Conservation (phyloP, 2,797 vertebrate species). For the Rhincodon typus region DNA sequence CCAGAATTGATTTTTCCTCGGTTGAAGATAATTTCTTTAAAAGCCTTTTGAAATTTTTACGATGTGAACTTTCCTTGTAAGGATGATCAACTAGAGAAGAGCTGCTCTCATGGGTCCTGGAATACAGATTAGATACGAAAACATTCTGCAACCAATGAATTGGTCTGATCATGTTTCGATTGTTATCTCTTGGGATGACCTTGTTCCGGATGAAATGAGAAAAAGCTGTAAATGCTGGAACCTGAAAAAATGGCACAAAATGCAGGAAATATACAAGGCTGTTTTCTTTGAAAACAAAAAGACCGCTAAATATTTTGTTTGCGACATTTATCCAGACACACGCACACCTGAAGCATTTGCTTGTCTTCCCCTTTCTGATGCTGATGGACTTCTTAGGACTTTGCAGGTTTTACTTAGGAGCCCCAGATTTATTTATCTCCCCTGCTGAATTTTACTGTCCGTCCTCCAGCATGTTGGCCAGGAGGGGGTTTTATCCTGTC, state of each 20-base stretch:
- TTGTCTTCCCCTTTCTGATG: background rate
- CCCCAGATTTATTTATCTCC: background rate
- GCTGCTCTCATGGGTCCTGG: background rate
- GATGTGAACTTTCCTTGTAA: background rate
- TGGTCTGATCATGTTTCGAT: background rate
- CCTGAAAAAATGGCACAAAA: background rate
- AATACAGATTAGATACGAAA: background rate
- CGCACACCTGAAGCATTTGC: background rate
- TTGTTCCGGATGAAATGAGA: background rate
- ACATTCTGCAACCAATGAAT: background rate
- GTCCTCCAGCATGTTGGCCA: background rate
- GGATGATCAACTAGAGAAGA: background rate
- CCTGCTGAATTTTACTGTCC: background rate
- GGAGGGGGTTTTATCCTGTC: background rate
- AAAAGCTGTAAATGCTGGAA: background rate
- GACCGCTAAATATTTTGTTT: background rate
- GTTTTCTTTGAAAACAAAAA: background rate
- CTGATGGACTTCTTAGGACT: background rate
- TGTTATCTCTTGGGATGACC: background rate
- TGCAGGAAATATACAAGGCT: background rate
- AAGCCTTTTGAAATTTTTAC: background rate
- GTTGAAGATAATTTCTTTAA: background rate
- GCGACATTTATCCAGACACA: background rate
- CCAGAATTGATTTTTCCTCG: background rate
- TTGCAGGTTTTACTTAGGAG: background rate